These are phyloP conservation scores for Heliconius hermathena DNA, from an alignment of 1,140 invertebrate genomes.

Conservation along the genomic window DNA sequence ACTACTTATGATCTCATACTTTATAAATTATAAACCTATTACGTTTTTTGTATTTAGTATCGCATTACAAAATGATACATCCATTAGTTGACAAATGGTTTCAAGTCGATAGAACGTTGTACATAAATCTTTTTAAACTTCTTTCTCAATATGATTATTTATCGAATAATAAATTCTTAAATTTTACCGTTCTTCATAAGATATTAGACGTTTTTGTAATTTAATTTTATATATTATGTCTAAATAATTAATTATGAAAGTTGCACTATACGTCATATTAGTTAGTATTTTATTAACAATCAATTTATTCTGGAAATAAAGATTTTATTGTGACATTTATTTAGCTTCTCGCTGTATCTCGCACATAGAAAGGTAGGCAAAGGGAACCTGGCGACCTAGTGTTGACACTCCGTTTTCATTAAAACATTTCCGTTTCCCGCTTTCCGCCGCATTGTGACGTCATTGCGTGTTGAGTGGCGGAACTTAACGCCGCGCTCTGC, in stretches of 20 bases:
- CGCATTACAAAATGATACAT: not conserved
- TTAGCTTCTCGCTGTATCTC: too few relatives aligned
- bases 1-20: not conserved
- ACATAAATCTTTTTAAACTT: not conserved
- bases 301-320: too few relatives aligned
- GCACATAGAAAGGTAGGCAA: too few relatives aligned
- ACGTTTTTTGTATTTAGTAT: not conserved
- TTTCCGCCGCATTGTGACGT: too few relatives aligned
- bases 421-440: too few relatives aligned
- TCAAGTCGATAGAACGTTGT: not conserved
- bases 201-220: not conserved
- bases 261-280: too few relatives aligned
- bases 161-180: not conserved
- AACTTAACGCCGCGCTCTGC: too few relatives aligned
- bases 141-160: not conserved
- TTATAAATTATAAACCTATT: not conserved
- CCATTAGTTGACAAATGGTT: not conserved
- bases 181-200: not conserved
- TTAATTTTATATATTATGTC: not conserved
- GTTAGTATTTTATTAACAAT: too few relatives aligned
- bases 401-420: too few relatives aligned
- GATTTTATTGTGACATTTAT: too few relatives aligned
- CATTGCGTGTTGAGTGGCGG: too few relatives aligned
- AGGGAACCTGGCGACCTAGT: too few relatives aligned
- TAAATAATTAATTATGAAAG: not conserved